phyloP scores from a whole-genome alignment of 2,888 invertebrate genomes.

The Thera britannica region DNA sequence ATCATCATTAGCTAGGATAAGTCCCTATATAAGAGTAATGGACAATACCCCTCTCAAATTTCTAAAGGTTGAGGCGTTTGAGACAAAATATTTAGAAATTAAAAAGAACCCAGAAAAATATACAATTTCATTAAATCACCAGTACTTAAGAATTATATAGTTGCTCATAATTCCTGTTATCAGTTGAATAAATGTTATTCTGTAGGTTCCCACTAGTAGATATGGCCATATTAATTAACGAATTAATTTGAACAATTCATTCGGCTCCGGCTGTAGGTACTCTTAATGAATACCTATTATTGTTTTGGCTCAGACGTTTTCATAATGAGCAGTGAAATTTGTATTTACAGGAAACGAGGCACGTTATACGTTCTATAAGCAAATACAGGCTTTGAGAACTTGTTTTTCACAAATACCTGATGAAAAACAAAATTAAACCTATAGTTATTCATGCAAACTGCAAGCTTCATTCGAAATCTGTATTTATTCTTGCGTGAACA shows the following conservation, averaged over 20 bases:
- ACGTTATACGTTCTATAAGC: background rate
- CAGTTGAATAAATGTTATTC: background rate
- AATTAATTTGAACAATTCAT: slow-evolving; percentile 20
- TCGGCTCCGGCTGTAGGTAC: slow-evolving; percentile 3
- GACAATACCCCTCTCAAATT: too few species aligned
- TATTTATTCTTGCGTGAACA: too few species aligned
- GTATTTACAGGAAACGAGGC: slow-evolving; percentile 1
- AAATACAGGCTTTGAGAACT: background rate
- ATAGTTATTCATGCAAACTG: too few species aligned
- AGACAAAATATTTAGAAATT: too few species aligned
- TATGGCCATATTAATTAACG: slow-evolving; percentile 13
- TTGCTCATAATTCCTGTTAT: background rate
- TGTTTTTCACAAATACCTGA: background rate
- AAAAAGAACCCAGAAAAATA: too few species aligned
- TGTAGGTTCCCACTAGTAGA: background rate
- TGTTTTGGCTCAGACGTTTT: slow-evolving; percentile 17
- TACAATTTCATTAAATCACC: too few species aligned
- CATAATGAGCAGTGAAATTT: slow-evolving; percentile 8
- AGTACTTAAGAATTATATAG: too few species aligned
- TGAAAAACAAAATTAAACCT: too few species aligned
- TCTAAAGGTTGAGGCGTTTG: too few species aligned
- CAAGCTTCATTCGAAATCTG: too few species aligned
- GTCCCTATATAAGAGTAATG: too few species aligned
- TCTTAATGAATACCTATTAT: slow-evolving; percentile 20
- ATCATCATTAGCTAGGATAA: too few species aligned